These are phyloP conservation scores for Indri indri DNA, from an alignment of 2,113 vertebrate species.

Conservation along the genomic window DNA sequence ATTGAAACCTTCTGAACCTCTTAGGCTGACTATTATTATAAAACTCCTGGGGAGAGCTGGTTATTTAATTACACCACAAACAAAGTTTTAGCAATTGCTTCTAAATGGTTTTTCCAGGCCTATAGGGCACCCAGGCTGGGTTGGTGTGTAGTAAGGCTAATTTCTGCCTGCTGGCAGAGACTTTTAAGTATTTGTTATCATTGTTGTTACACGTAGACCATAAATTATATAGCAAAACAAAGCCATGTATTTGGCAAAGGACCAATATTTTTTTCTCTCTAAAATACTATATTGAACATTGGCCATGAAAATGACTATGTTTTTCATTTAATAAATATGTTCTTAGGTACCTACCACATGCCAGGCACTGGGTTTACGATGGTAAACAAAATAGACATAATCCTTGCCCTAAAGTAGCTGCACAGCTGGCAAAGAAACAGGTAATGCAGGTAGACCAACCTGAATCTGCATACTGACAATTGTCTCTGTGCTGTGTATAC, in stretches of 20 bases:
- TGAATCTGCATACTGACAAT: not conserved
- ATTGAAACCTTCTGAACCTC: not conserved
- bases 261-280: not conserved
- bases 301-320: not conserved
- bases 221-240: not conserved
- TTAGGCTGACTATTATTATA: not conserved
- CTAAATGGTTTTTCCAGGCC: not conserved
- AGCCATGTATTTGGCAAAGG: not conserved
- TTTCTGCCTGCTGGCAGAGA: slow-evolving; percentile 26
- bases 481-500: not conserved
- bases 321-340: not conserved
- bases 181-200: not conserved
- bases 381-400: not conserved
- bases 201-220: not conserved
- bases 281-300: not conserved
- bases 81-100: slow-evolving; percentile 21
- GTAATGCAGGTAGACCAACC: not conserved
- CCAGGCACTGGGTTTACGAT: not conserved
- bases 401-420: not conserved
- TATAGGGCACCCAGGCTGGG: not conserved
- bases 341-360: not conserved
- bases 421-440: not conserved
- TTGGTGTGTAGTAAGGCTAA: not conserved
- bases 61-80: slow-evolving; percentile 24
- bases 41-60: not conserved